Evolutionary conservation across 1,140 invertebrate species (phyloP), one percentile per base, ranked within the genome.

Genomic region (Drosophila mayri): DNA sequence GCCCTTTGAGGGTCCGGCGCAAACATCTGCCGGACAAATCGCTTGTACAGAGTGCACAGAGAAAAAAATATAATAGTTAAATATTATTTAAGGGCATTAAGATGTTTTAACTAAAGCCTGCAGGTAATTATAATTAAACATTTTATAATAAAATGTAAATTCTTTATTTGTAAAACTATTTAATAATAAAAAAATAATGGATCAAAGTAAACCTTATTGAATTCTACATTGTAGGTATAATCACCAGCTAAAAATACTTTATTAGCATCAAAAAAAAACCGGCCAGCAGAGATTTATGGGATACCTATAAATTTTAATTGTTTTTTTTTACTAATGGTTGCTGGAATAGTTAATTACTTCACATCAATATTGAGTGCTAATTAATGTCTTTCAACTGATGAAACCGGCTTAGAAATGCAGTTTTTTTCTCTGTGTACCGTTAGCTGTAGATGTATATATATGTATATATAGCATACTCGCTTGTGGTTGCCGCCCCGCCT

Each of bases 401-500:
- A 22, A 54, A 54, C 50, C 50, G 20, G 52, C 52, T 55, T 55
- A 55, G 32, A 55, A 55, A 38, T 9, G 1, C 6, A 4, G 11
- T 12, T 52, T 38, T 52, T 67, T 38, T 70, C 63, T 55, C 63
- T 46, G 62, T 67, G 66, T 16, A 67, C 30, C 16, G 7, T 25
- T 61, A 60, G 62, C 62, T 67, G 63, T 55, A 65, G 57, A 66
- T n/a, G n/a, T 47, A 47, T 30, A 64, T 7, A 46, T 32, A 5
- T 40, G 49, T 46, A 32, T 32, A 52, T 30, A n/a, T 11, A 59
- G 35, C 4, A 55, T n/a, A 50, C n/a, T 37, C 38, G 58, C 71
- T 77, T 77, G 74, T 68, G 61, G 68, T 78, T 63, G 79, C 59
- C 81, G 43, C 41, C 50, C 49, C 10, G 8, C 62, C 52, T 50